Base-by-base conservation (phyloP, 2,113 vertebrate species). In the Gasterosteus aculeatus region DNA sequence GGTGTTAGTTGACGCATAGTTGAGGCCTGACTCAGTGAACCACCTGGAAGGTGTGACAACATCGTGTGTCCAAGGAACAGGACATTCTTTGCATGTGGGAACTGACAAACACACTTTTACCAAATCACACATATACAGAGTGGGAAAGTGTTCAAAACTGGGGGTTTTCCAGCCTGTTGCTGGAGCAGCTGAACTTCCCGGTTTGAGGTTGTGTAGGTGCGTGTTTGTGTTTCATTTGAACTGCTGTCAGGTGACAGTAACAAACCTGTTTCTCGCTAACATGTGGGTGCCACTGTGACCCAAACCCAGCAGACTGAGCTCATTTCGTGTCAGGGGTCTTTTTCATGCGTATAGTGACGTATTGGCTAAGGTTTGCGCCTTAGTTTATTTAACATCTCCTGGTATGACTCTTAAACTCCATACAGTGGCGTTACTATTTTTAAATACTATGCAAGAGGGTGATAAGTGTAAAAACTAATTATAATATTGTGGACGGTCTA, bases 1-100 rank as follows among this genome's bases (percentile, higher is more conserved):
- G 83, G 64, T 70, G 76, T 82, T 77, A 62, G 72, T 53, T 63
- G 77, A 82, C 75, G 67, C 69, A 66, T 42, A 56, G 38, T 47
- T 51, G 80, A 84, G 85, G 75, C 72, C 65, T 58, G 67, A 93
- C 89, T 92, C 92, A 91, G 89, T 83, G 83, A 85, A 89, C 84
- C 87, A 91, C 89, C 86, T 85, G 86, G 84, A 91, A 89, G 82
- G 84, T 80, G 80, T 89, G 88, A 91, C 89, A 87, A 73, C 57
- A 87, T 91, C 84, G 72, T 80, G 67, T 78, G 73, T 86, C 85
- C 78, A 80, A 90, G 85, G 82, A 84, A 26, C 22, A 86, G 91
- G 91, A 89, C 91, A 90, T 86, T 87, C 83, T 85, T 67, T 33
- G 77, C 73, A 87, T 70, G 61, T 72, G 68, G 80, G 88, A 94